These are phyloP conservation scores for Oreochromis tanganicae DNA, from an alignment of 2,113 vertebrate genomes.

Conservation along the genomic window DNA sequence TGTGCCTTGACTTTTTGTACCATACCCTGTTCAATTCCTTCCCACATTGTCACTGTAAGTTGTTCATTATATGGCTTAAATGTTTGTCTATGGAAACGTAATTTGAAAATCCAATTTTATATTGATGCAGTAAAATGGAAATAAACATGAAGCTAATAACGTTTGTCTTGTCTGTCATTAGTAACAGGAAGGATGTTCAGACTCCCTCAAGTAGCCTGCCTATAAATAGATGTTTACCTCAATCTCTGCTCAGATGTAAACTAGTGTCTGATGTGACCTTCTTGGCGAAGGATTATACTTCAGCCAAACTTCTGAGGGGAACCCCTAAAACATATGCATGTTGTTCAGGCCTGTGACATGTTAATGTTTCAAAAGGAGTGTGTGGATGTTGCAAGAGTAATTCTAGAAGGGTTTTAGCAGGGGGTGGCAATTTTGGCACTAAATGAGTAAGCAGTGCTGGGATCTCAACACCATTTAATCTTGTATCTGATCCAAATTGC, in stretches of 20 bases:
- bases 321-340: fast-evolving
- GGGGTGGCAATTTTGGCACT: fast-evolving
- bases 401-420: not conserved
- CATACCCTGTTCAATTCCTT: conserved; percentile 36
- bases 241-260: fast-evolving
- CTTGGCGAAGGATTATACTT: fast-evolving
- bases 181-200: not conserved
- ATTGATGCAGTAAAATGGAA: conserved; percentile 53
- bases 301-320: not conserved
- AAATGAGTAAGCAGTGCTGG: not conserved
- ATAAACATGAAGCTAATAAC: conserved; percentile 51
- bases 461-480: not conserved
- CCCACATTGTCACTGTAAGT: not conserved
- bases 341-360: fast-evolving
- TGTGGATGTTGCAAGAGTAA: fast-evolving
- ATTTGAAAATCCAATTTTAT: conserved; percentile 63
- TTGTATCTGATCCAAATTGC: not conserved
- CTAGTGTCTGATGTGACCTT: fast-evolving
- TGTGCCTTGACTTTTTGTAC: conserved; percentile 61
- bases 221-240: not conserved
- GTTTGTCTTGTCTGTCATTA: not conserved
- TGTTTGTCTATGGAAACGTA: conserved; percentile 24
- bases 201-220: not conserved
- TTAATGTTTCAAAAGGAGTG: not conserved
- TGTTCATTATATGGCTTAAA: not conserved